phyloP scores from a whole-genome alignment of 2,797 vertebrate species.

The Lagodon rhomboides region DNA sequence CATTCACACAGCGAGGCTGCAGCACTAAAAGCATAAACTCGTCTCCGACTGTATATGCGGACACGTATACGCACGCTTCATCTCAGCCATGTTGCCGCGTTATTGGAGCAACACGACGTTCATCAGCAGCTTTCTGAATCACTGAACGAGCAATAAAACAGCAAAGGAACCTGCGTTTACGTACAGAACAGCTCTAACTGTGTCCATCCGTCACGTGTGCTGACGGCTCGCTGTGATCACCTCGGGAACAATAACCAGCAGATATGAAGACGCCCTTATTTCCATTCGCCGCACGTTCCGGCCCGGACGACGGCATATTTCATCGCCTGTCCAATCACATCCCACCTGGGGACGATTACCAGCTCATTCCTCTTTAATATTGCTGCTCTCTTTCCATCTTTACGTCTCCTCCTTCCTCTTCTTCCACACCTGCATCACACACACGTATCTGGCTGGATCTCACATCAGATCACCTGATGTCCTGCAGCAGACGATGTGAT shows the following conservation, averaged over 20 bases:
- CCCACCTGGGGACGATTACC: conserved; percentile 47
- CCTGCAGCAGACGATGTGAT: background rate
- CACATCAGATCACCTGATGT: background rate
- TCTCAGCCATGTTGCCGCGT: conserved; percentile 29
- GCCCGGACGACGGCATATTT: conserved; percentile 42
- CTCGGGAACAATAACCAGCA: conserved; percentile 31
- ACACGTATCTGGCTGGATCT: background rate
- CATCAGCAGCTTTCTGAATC: conserved; percentile 10
- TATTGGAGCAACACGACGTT: background rate
- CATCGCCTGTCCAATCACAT: conserved; percentile 49
- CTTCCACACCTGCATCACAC: background rate
- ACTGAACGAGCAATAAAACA: background rate
- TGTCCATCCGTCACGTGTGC: conserved; percentile 9
- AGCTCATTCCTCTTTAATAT: conserved; percentile 26
- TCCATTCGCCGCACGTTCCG: conserved; percentile 33
- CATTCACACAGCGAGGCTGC: conserved; percentile 21
- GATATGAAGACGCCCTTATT: conserved; percentile 49
- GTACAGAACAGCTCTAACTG: background rate
- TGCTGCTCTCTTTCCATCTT: background rate
- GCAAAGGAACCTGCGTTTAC: conserved; percentile 5
- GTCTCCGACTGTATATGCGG: background rate
- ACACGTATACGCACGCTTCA: conserved; percentile 13
- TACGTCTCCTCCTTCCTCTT: background rate
- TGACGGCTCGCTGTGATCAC: conserved; percentile 15
- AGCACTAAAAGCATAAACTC: conserved; percentile 30